Base-by-base conservation (phyloP, 1,140 invertebrate genomes). In the Colletes gigas region DNA sequence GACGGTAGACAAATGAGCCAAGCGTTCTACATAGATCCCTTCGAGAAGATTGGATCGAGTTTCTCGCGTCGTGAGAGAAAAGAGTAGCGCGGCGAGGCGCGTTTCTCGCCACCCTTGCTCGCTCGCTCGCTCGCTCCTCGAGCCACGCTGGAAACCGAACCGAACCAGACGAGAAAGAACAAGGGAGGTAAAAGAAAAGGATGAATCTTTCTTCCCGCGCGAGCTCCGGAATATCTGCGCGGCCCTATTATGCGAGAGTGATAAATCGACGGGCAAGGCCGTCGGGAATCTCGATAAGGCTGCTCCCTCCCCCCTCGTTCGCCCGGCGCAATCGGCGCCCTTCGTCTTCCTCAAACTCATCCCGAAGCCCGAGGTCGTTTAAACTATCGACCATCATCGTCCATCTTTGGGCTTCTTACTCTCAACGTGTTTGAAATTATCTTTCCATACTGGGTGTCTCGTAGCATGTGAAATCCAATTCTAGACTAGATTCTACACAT, bases 1-100 rank as follows among this genome's bases (percentile, higher is more conserved):
- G 76, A 80, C 85, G 87, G 90, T 92, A 93, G 92, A 93, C 92
- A 92, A 93, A 93, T 93, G 91, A 90, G 90, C 87, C 78, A 85
- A 88, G 86, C 91, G 91, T 92, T 92, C 91, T 89, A 92, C 91
- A 92, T 92, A 92, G 92, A 93, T 93, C 88, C 86, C 87, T 84
- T 84, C 77, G 87, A 67, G 78, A 63, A 91, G 92, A 93, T 93
- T 92, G 91, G 90, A 90, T 93, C 91, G 88, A 90, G 89, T 93
- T 93, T 92, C 91, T 91, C 88, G 89, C 86, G 87, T 91, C 89
- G 89, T 90, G 88, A 88, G 89, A 90, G 89, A 89, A 89, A 90
- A 91, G 89, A 88, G 84, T 82, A 79, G 80, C 71, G 55, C 21
- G 50, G 41, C 1, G 8, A 39, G 65, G 59, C n/a, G 19, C 59